A percentile compares a stretch with the other conserved stretches of the same genome.
phyloP scores from a whole-genome alignment of 2,888 invertebrate species.

The Isotomurus palustris region DNA sequence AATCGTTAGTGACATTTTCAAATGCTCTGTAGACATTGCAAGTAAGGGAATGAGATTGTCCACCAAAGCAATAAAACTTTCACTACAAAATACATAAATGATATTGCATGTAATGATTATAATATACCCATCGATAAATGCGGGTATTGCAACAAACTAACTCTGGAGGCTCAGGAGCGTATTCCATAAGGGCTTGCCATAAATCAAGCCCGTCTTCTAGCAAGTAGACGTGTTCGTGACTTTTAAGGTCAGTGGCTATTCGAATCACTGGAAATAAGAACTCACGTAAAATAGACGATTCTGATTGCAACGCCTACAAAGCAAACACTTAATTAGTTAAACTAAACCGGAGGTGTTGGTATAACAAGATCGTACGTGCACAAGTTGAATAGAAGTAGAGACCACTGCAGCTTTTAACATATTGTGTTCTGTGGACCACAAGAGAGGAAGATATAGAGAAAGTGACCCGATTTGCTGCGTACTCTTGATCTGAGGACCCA shows the following conservation, averaged over 20 bases:
- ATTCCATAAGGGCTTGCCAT: constrained; percentile 80
- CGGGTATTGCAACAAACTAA: constrained; percentile 15
- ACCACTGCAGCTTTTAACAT: constrained; percentile 89
- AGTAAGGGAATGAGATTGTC: constrained; percentile 43
- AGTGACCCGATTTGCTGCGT: constrained; percentile 61
- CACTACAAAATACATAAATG: constrained; percentile 29
- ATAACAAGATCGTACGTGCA: constrained; percentile 58
- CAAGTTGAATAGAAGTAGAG: constrained; percentile 76
- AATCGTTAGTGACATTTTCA: constrained; percentile 41
- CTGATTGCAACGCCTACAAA: constrained; percentile 54
- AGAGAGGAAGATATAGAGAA: constrained; percentile 73
- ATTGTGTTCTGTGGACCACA: constrained; percentile 82
- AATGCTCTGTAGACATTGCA: constrained; percentile 43
- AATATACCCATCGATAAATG: not conserved
- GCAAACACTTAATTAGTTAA: not conserved
- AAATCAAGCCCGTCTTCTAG: constrained; percentile 87
- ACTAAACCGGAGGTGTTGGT: not conserved
- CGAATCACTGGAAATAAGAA: constrained; percentile 63
- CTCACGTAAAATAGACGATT: constrained; percentile 53
- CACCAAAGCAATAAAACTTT: constrained; percentile 39
- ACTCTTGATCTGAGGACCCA: constrained; percentile 68
- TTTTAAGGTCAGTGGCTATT: constrained; percentile 70
- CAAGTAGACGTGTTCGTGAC: constrained; percentile 75
- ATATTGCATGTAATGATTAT: not conserved
- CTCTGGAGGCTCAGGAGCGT: constrained; percentile 57